Percentiles rank a stretch among this genome's conserved stretches.
These are phyloP conservation scores for Microcebus jonahi DNA, from an alignment of 2,113 vertebrate species.

Conservation along the genomic window DNA sequence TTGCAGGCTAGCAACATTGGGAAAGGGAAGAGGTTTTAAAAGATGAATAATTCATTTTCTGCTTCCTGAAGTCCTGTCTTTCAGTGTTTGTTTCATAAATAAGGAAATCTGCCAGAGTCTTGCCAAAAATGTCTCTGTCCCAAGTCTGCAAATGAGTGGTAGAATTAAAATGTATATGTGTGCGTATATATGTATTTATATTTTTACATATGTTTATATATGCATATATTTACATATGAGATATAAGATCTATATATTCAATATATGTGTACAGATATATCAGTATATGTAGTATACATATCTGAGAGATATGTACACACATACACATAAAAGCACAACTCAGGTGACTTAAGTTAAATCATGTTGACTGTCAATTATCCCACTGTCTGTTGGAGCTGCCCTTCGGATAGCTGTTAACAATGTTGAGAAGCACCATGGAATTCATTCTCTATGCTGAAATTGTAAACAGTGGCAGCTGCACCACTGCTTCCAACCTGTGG, in stretches of 20 bases:
- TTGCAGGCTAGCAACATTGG: fast-evolving
- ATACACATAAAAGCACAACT: background rate
- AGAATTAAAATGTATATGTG: background rate
- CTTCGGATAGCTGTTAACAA: background rate
- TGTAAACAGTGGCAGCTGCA: no score
- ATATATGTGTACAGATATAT: background rate
- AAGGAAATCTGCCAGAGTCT: conserved; percentile 28
- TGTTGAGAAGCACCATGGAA: background rate
- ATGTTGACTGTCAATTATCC: background rate
- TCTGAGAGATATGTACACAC: background rate
- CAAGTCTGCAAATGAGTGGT: background rate
- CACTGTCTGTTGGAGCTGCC: background rate
- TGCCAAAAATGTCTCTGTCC: background rate
- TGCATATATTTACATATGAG: background rate
- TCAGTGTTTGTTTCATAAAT: conserved; percentile 40
- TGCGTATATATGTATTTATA: background rate
- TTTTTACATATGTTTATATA: background rate
- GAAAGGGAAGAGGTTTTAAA: conserved; percentile 14
- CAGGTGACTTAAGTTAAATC: background rate
- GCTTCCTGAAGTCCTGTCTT: conserved; percentile 46
- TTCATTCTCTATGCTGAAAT: background rate
- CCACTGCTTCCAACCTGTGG: background rate
- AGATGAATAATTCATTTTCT: conserved; percentile 22
- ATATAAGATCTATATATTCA: no score
- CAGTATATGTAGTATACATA: background rate